phyloP scores from a whole-genome alignment of 2,797 vertebrate species.

The Pogonophryne albipinna region DNA sequence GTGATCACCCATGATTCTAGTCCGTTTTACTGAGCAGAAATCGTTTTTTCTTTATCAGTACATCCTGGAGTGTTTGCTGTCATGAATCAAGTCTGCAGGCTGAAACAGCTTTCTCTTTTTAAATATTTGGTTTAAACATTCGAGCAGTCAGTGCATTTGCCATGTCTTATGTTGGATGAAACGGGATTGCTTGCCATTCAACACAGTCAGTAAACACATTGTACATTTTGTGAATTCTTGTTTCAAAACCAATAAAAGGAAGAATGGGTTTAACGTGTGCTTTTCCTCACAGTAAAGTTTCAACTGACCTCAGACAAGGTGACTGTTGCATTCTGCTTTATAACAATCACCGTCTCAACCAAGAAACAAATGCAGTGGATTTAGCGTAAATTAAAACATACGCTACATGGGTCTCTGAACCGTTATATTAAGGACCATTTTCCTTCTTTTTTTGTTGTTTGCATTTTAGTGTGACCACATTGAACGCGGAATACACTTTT shows the following conservation, averaged over 20 bases:
- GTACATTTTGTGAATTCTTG: constrained; percentile 46
- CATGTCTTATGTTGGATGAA: constrained; percentile 13
- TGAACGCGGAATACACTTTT: no score
- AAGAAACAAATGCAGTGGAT: not conserved
- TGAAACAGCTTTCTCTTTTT: constrained; percentile 23
- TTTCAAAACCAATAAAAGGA: constrained; percentile 58
- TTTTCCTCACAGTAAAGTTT: not conserved
- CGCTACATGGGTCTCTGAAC: no score
- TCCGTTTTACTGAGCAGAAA: constrained; percentile 19
- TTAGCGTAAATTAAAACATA: not conserved
- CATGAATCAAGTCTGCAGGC: not conserved
- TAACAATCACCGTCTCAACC: not conserved
- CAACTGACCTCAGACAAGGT: not conserved
- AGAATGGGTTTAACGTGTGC: constrained; percentile 4
- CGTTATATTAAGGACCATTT: no score
- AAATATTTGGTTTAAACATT: constrained; percentile 38
- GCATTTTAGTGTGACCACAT: no score
- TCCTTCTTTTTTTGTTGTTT: no score
- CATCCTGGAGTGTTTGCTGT: constrained; percentile 12
- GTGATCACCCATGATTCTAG: constrained; percentile 1
- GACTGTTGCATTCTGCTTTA: not conserved
- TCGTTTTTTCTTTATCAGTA: not conserved
- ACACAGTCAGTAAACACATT: constrained; percentile 27
- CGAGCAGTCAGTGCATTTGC: constrained; percentile 34
- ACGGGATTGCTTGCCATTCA: constrained; percentile 15